Evolutionary conservation across 2,888 invertebrate genomes (phyloP).

Genomic region (Nomada hirtipes): DNA sequence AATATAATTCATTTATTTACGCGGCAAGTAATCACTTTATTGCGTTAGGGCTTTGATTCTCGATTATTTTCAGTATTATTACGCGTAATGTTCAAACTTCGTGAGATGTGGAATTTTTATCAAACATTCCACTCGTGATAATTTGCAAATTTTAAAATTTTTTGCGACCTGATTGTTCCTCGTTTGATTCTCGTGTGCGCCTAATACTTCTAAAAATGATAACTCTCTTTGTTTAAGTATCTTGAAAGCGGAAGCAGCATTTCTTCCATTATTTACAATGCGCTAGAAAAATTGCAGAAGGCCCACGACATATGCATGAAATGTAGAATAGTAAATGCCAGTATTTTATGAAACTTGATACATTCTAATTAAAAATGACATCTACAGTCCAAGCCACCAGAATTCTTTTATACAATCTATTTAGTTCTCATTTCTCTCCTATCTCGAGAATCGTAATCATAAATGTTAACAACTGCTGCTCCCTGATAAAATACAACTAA

Average conservation of each 20-base stretch:
- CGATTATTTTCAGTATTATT: constrained; percentile 5
- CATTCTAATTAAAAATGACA: background rate
- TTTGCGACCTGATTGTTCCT: background rate
- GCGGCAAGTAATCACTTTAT: background rate
- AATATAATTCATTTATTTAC: background rate
- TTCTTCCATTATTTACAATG: background rate
- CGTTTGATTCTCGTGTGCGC: background rate
- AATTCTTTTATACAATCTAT: background rate
- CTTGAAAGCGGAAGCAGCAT: background rate
- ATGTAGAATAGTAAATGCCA: too few relatives aligned
- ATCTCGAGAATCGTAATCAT: background rate
- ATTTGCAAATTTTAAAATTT: background rate
- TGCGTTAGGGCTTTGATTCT: background rate
- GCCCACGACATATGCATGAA: background rate
- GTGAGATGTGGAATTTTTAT: background rate
- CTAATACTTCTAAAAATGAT: background rate
- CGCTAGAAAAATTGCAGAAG: background rate
- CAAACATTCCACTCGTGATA: background rate
- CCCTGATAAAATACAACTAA: constrained; percentile 30
- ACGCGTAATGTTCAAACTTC: background rate
- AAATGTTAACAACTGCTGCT: constrained; percentile 7
- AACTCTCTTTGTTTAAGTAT: background rate
- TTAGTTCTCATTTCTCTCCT: background rate
- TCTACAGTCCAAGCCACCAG: background rate
- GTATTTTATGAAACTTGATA: background rate